phyloP scores from a whole-genome alignment of 64 coral and sea anemone genomes.

The Dendrophyllia cribrosa region DNA sequence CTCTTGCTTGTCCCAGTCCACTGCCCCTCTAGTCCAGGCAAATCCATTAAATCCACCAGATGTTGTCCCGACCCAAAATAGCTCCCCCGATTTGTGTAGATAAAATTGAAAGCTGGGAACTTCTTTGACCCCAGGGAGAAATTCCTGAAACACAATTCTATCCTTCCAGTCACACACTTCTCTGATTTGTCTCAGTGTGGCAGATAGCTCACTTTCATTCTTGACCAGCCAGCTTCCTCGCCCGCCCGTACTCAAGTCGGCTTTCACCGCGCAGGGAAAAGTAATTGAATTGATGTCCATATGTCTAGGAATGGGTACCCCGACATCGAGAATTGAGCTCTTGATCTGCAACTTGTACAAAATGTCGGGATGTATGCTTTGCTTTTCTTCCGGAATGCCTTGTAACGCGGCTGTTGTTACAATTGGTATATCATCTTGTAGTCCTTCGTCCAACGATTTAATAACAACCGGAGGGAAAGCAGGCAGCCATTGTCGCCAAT shows the following conservation, averaged over 20 bases:
- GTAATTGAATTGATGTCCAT: neutral
- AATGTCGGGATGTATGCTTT: constrained; percentile 23
- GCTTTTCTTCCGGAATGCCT: constrained; percentile 34
- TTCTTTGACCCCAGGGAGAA: constrained; percentile 15
- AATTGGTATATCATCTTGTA: constrained; percentile 34
- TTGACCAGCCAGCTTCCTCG: constrained; percentile 23
- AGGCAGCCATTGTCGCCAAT: constrained; percentile 62
- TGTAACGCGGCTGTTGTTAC: constrained; percentile 46
- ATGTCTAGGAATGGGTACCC: constrained; percentile 3
- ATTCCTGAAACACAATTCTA: constrained; percentile 15
- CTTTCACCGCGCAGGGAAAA: constrained; percentile 49
- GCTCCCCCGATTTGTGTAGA: constrained; percentile 12
- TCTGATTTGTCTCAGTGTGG: neutral
- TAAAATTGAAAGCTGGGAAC: constrained; percentile 58
- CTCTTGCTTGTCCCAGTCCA: constrained; percentile 44
- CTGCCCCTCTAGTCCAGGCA: constrained; percentile 1
- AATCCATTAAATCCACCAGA: constrained; percentile 5
- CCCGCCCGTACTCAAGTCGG: constrained; percentile 2
- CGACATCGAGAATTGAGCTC: constrained; percentile 33
- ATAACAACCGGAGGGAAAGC: constrained; percentile 31
- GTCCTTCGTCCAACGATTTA: constrained; percentile 45
- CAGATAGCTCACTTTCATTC: neutral
- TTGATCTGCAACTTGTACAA: constrained; percentile 42
- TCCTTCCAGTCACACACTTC: constrained; percentile 20
- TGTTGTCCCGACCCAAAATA: constrained; percentile 46